Base-by-base conservation (phyloP, 2,888 invertebrate genomes). In the Philhelius pedissequus region DNA sequence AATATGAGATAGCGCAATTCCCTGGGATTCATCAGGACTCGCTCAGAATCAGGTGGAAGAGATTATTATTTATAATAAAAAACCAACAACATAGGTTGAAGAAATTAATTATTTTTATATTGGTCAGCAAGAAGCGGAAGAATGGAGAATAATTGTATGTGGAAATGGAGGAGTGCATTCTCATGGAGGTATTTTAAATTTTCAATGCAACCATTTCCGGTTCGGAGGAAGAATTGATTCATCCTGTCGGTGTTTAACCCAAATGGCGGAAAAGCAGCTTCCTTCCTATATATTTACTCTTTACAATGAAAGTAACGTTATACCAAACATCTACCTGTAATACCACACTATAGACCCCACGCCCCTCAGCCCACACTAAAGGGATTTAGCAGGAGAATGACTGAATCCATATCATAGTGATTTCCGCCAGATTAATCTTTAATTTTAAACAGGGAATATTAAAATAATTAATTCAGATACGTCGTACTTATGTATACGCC, bases 391-490 rank as follows among this genome's bases (percentile, higher is more conserved):
- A 13, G 8, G 20, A n/a, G 20, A 20, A 27, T n/a, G 7, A 64
- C 18, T 50, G 40, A 69, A 48, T 58, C 40, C 38, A 73, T 52
- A 71, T 25, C 50, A 30, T n/a, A 68, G 38, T 48, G 77, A 82
- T 73, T 78, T 83, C 82, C 82, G 62, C 73, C 56, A 35, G 73
- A 83, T 83, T 83, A 78, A 35, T 69, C 45, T 58, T 78, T 75
- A 62, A 81, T 64, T 81, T 81, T 25, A 52, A 76, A 60, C 73
- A 27, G 27, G 35, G 56, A 64, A 78, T 78, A 74, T 48, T 13
- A 83, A 78, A 74, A 83, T 83, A 69, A 83, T 78, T 83, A 78
- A 83, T 82, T 82, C 40, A 69, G 62, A 35, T 35, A 20, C 40
- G 38, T 25, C 15, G 48, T 48, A 2, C 30, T n/a, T n/a, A n/a